Evolutionary conservation across 92 coral and sea anemone species (phyloP).

Genomic region (Actinernus sp.): DNA sequence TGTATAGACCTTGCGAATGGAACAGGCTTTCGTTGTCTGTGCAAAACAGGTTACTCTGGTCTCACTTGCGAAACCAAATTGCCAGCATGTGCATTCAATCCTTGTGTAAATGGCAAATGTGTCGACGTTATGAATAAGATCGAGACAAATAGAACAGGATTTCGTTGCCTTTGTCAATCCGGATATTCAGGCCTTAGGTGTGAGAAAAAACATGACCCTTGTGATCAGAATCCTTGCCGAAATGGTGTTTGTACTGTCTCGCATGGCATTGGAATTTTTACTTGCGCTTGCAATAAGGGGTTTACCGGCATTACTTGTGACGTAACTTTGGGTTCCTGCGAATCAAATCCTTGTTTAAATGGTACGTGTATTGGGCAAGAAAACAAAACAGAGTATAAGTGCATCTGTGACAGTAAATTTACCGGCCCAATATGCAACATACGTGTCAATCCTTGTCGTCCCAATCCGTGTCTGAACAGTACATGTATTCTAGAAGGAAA

Average conservation of each 20-base stretch:
- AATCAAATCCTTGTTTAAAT: conserved; percentile 62
- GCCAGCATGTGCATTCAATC: not conserved
- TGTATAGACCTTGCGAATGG: conserved; percentile 2
- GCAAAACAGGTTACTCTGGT: conserved; percentile 34
- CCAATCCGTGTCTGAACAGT: conserved; percentile 34
- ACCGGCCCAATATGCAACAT: conserved; percentile 30
- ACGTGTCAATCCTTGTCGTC: conserved; percentile 31
- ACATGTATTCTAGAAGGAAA: no score
- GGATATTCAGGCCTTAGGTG: conserved; percentile 74
- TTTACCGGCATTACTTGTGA: conserved; percentile 54
- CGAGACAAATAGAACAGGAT: no score
- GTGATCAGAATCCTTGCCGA: conserved; percentile 68
- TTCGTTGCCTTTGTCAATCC: conserved; percentile 66
- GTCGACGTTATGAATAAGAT: not conserved
- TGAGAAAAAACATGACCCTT: conserved; percentile 40
- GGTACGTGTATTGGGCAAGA: conserved; percentile 55
- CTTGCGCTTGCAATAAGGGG: conserved; percentile 64
- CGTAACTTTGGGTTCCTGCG: conserved; percentile 35
- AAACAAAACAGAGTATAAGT: conserved; percentile 16
- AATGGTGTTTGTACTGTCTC: conserved; percentile 57
- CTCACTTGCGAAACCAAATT: conserved; percentile 9
- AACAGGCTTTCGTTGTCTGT: not conserved
- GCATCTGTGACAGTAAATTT: conserved; percentile 54
- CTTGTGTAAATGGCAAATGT: conserved; percentile 56
- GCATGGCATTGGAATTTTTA: conserved; percentile 17